Evolutionary conservation across 1,140 invertebrate species (phyloP).

Genomic region (Cataglyphis hispanica): DNA sequence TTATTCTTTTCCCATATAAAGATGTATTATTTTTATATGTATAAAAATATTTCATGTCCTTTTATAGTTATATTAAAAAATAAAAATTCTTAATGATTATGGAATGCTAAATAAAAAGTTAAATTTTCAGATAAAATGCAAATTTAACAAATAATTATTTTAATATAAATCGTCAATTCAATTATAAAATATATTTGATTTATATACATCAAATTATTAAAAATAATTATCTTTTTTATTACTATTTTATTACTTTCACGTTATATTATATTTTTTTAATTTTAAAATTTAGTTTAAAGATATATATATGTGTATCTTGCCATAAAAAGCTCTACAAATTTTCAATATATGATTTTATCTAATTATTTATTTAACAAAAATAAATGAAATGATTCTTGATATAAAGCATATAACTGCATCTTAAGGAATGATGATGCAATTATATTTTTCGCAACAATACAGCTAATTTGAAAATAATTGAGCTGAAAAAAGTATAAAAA

Average conservation of each 20-base stretch:
- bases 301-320: background rate
- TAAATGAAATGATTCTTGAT: too few species aligned
- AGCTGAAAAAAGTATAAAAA: background rate
- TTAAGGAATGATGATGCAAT: slow-evolving; percentile 8
- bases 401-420: background rate
- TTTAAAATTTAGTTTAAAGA: background rate
- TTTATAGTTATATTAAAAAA: background rate
- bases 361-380: background rate
- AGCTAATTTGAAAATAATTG: background rate
- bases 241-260: too few species aligned
- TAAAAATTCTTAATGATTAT: background rate
- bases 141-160: background rate
- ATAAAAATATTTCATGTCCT: background rate
- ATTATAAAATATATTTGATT: background rate
- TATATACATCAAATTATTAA: too few species aligned
- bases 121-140: background rate
- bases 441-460: slow-evolving; percentile 7
- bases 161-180: background rate
- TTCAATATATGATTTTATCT: background rate
- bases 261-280: background rate
- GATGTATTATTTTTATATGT: slow-evolving; percentile 9
- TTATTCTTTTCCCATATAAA: background rate
- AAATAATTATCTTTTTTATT: background rate
- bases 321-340: background rate
- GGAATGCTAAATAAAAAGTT: slow-evolving; percentile 20